Base-by-base conservation (phyloP, 1,140 invertebrate genomes). In the Monomorium pharaonis region DNA sequence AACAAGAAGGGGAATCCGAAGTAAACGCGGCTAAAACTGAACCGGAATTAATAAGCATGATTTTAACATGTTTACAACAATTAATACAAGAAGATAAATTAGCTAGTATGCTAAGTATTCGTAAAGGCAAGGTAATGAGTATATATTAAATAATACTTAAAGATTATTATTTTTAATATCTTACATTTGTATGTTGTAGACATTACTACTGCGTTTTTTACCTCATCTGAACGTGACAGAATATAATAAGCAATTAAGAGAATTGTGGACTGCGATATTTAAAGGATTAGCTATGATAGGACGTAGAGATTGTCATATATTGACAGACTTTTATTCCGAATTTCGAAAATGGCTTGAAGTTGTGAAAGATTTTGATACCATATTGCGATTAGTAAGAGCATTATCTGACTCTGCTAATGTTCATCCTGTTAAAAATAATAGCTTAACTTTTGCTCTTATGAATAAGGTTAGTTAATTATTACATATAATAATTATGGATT, bases 81-180 rank as follows among this genome's bases (percentile, higher is more conserved):
- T 86, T 95, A 65, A 94, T 97, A 49, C 96, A 96, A 86, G 96
- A 97, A 10, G 97, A 97, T 74, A 96, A 97, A 91, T 95, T 97
- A 86, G 92, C 95, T 10, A 96, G 96, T 89, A 96, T 97, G 95
- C 93, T 97, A 86, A 96, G 96, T 89, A 97, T 97, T 70, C 95
- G 97, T 84, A 98, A 98, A 91, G 97, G 97, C 92, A 97, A 97
- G 95, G 97, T 97, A 92, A 37, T 4, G 16, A 30, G 7, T 16
- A 51, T n/a, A n/a, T n/a, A n/a, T n/a, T n/a, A n/a, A n/a, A n/a
- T n/a, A n/a, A n/a, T n/a, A n/a, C n/a, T n/a, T 37, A 37, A 37
- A 37, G 37, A 37, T 33, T 58, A 69, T 62, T 18, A 75, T 51
- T 54, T 21, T 78, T 10, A 33, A 58, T 81, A 27, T 60, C 33